phyloP scores from a whole-genome alignment of 2,113 vertebrate species.

The Solea solea region DNA sequence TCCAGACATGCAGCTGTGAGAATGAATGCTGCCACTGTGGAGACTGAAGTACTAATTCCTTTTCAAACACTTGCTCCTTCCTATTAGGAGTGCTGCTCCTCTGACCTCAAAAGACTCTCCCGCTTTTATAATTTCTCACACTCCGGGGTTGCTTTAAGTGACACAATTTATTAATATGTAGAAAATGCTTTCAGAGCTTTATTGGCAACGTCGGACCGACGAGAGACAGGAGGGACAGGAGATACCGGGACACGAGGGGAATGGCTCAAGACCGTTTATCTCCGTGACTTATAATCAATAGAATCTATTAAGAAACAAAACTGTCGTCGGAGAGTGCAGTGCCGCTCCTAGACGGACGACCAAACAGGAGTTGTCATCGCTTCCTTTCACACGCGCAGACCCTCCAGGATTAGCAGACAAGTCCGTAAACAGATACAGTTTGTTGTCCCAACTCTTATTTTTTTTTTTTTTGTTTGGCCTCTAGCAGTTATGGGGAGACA shows the following conservation, averaged over 20 bases:
- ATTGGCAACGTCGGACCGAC: conserved; percentile 15
- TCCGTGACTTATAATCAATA: conserved; percentile 65
- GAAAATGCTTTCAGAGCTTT: conserved; percentile 6
- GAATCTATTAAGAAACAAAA: conserved; percentile 51
- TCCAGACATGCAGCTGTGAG: conserved; percentile 77
- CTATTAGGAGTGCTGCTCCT: conserved; percentile 41
- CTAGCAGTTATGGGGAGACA: conserved; percentile 44
- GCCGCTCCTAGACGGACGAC: conserved; percentile 29
- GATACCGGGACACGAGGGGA: conserved; percentile 17
- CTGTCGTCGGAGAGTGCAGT: conserved; percentile 23
- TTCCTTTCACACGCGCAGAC: conserved; percentile 12
- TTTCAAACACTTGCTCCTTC: conserved; percentile 59
- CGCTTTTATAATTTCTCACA: conserved; percentile 18
- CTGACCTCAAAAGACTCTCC: conserved; percentile 42
- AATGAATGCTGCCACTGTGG: conserved; percentile 79
- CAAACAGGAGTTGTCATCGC: conserved; percentile 34
- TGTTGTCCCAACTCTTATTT: conserved; percentile 39
- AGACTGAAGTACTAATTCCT: conserved; percentile 66
- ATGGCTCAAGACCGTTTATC: conserved; percentile 22
- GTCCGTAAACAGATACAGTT: conserved; percentile 38
- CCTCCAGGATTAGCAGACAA: conserved; percentile 48
- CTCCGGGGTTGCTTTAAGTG: conserved; percentile 10
- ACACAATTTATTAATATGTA: conserved; percentile 7
- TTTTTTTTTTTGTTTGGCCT: conserved; percentile 9
- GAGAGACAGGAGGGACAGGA: conserved; percentile 6